Conservation (phyloP, 2,888 invertebrate species). For the Cryptosula pallasiana region DNA sequence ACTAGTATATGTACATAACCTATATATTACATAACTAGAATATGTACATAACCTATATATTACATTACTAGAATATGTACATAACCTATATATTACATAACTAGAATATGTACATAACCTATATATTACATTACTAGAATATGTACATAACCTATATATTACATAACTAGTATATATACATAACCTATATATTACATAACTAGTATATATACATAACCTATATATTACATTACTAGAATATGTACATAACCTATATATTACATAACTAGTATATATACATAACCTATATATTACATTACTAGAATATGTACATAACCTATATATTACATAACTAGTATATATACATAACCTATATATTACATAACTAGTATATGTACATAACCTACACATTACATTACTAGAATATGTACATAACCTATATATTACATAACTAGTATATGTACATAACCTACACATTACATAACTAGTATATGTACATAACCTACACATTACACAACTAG, state of each 20-base stretch:
- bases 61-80: neutral
- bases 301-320: neutral
- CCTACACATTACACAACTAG: neutral
- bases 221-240: too few relatives aligned
- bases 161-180: too few relatives aligned
- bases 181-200: neutral
- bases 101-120: constrained; percentile 15
- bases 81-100: too few relatives aligned
- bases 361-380: neutral
- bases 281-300: neutral
- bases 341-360: neutral
- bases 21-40: neutral
- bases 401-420: neutral
- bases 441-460: neutral
- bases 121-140: neutral
- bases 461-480: too few relatives aligned
- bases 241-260: neutral
- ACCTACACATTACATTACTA: neutral
- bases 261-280: neutral
- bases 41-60: neutral
- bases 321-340: neutral
- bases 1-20: neutral
- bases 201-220: neutral
- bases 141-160: too few relatives aligned
- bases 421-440: neutral